A percentile compares a stretch with the other conserved stretches of the same genome.
These are phyloP conservation scores for Orgyia antiqua DNA, from an alignment of 2,888 invertebrate species.

Conservation along the genomic window DNA sequence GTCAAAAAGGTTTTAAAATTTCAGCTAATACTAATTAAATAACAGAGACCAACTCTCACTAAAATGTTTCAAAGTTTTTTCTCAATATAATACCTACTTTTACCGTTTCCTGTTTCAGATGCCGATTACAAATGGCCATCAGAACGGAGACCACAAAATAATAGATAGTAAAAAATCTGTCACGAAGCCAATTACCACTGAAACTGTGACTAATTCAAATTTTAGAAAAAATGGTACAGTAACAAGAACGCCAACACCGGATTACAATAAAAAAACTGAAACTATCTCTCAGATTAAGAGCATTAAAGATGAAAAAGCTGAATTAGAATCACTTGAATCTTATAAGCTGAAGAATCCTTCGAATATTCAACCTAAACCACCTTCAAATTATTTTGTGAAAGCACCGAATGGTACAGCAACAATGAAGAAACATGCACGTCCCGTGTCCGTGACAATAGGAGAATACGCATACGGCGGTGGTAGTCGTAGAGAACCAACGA, in stretches of 20 bases:
- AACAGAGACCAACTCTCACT: too few relatives aligned
- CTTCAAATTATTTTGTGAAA: conserved; percentile 82
- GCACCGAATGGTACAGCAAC: conserved; percentile 75
- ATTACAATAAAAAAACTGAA: conserved; percentile 53
- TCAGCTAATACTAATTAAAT: too few relatives aligned
- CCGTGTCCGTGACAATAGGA: conserved; percentile 84
- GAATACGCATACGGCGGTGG: conserved; percentile 80
- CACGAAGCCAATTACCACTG: conserved; percentile 14
- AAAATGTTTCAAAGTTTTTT: too few relatives aligned
- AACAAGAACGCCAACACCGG: conserved; percentile 61
- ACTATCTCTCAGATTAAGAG: conserved; percentile 35
- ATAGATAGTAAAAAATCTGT: conserved; percentile 23
- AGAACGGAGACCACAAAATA: conserved; percentile 47
- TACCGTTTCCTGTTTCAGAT: conserved; percentile 47
- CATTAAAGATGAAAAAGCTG: conserved; percentile 78
- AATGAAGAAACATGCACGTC: conserved; percentile 76
- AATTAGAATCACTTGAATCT: conserved; percentile 87
- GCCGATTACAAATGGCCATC: conserved; percentile 51
- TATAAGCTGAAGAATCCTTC: conserved; percentile 83
- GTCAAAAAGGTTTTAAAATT: too few relatives aligned
- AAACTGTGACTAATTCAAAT: conserved; percentile 41
- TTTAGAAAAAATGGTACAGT: conserved; percentile 52
- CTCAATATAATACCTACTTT: too few relatives aligned
- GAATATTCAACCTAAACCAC: conserved; percentile 80
- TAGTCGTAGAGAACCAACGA: conserved; percentile 81